Evolutionary conservation across 1,140 invertebrate genomes (phyloP).

Genomic region (Goniozus legneri): DNA sequence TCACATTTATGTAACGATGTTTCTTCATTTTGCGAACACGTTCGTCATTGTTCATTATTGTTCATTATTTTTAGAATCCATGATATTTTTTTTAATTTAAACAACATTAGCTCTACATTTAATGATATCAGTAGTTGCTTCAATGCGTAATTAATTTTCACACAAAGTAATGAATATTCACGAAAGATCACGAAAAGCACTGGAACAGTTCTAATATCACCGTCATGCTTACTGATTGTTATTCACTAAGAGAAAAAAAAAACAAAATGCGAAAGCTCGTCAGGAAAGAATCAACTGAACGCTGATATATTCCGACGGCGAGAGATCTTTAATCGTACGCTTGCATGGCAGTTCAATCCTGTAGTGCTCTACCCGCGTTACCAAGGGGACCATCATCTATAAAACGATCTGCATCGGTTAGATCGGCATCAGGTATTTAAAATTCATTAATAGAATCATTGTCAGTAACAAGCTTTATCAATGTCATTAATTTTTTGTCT

Average conservation of each 20-base stretch:
- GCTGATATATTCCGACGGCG: conserved; percentile 17
- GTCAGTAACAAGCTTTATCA: too few relatives aligned
- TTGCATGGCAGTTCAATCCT: conserved; percentile 46
- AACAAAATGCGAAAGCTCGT: background rate
- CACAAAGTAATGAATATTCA: too few relatives aligned
- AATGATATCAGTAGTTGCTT: too few relatives aligned
- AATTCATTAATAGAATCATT: too few relatives aligned
- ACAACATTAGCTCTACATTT: too few relatives aligned
- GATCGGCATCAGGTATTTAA: conserved; percentile 32
- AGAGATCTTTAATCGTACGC: conserved; percentile 27
- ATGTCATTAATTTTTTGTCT: too few relatives aligned
- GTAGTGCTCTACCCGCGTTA: conserved; percentile 24
- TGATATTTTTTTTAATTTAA: too few relatives aligned
- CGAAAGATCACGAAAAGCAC: too few relatives aligned
- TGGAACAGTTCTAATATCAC: background rate
- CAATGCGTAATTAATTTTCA: too few relatives aligned
- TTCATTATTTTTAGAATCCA: too few relatives aligned
- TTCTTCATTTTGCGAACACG: background rate
- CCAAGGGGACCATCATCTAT: conserved; percentile 31
- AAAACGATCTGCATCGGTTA: conserved; percentile 40
- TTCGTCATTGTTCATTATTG: too few relatives aligned
- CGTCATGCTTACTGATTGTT: background rate
- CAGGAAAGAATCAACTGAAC: conserved; percentile 15
- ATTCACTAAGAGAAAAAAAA: too few relatives aligned
- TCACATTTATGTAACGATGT: background rate